These are phyloP conservation scores for Bombus superbus DNA, from an alignment of 1,140 invertebrate genomes.

Conservation along the genomic window DNA sequence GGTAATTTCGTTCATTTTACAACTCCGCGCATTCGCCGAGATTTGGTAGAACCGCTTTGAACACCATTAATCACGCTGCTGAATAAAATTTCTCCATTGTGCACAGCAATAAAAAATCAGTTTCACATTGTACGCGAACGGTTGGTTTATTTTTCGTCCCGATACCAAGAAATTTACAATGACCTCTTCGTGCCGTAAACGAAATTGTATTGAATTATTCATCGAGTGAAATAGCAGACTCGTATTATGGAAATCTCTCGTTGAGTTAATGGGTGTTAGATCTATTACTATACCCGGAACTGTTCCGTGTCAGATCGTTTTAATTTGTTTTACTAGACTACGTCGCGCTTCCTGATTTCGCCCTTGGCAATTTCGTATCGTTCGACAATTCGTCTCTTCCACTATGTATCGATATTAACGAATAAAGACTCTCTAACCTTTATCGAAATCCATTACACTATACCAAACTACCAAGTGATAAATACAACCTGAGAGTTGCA, in stretches of 20 bases:
- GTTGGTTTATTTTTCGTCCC: constrained; percentile 20
- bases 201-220: constrained; percentile 46
- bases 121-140: background rate
- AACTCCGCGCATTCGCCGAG: too few relatives aligned
- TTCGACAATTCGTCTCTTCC: background rate
- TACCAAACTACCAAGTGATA: background rate
- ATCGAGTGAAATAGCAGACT: constrained; percentile 28
- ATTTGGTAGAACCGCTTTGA: too few relatives aligned
- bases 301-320: constrained; percentile 33
- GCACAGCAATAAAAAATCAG: background rate
- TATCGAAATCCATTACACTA: background rate
- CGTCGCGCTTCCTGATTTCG: constrained; percentile 27
- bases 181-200: constrained; percentile 16
- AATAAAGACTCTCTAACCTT: background rate
- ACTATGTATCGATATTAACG: background rate
- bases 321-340: constrained; percentile 34
- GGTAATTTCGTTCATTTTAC: too few relatives aligned
- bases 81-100: background rate
- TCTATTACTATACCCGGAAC: constrained; percentile 46
- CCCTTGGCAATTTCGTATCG: constrained; percentile 1
- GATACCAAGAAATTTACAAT: background rate
- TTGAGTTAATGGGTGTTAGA: constrained; percentile 45
- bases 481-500: background rate
- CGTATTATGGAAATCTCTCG: constrained; percentile 38
- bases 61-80: too few relatives aligned